Conservation (phyloP, 2,113 vertebrate species). For the Benitochromis conjunctus region DNA sequence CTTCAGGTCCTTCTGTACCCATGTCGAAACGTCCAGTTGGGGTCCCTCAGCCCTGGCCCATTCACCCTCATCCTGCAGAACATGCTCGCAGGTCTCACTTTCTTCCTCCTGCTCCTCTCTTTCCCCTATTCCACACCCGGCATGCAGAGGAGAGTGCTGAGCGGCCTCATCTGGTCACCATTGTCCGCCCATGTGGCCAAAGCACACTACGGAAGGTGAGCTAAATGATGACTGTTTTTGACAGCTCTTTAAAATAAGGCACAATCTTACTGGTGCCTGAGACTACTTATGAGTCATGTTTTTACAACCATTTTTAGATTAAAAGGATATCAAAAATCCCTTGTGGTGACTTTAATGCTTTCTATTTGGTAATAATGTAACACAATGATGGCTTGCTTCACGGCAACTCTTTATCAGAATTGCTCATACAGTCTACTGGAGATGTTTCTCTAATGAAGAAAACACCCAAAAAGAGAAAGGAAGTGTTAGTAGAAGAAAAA, state of each 20-base stretch:
- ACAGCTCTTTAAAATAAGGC: not conserved
- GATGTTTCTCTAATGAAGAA: not conserved
- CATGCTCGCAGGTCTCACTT: conserved; percentile 9
- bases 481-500: not conserved
- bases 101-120: conserved; percentile 11
- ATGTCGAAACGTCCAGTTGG: conserved; percentile 13
- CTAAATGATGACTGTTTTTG: not conserved
- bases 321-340: not conserved
- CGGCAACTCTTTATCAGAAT: not conserved
- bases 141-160: conserved; percentile 81
- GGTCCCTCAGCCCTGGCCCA: conserved; percentile 37
- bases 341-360: not conserved
- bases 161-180: conserved; percentile 86
- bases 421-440: not conserved
- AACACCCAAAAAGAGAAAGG: not conserved
- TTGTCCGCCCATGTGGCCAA: conserved; percentile 79
- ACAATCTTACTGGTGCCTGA: not conserved
- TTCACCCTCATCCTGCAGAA: not conserved
- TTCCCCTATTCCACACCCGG: conserved; percentile 68
- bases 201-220: conserved; percentile 80
- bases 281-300: not conserved
- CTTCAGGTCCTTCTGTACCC: conserved; percentile 28
- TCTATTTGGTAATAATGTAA: not conserved
- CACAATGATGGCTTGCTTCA: not conserved
- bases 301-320: not conserved